Percentiles rank a stretch among this genome's conserved stretches.
Conservation (phyloP, 1,140 invertebrate genomes). For the Metaphire vulgaris region DNA sequence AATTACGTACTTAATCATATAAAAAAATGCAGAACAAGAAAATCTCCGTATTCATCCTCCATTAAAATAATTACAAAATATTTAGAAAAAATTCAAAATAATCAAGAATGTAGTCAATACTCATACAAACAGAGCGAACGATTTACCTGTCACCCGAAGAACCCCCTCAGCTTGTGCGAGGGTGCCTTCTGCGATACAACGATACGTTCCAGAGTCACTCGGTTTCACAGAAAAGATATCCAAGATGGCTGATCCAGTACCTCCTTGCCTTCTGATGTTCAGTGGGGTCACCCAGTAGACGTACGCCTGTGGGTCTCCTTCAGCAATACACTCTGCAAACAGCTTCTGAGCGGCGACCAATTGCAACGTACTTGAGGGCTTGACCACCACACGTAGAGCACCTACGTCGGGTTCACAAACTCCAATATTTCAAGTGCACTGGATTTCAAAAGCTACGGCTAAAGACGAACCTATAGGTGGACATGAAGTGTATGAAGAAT, state of each 20-base stretch:
- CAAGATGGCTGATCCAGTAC: not conserved
- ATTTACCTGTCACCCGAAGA: not conserved
- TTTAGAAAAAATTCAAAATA: too few relatives aligned
- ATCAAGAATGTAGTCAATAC: too few relatives aligned
- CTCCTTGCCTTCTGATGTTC: not conserved
- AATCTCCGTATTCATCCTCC: too few relatives aligned
- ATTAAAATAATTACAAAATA: too few relatives aligned
- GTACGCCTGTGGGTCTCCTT: slow-evolving; percentile 67
- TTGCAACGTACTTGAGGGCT: slow-evolving; percentile 45
- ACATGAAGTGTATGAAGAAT: too few relatives aligned
- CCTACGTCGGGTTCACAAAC: slow-evolving; percentile 35
- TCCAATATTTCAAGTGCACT: too few relatives aligned
- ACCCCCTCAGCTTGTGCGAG: slow-evolving; percentile 38
- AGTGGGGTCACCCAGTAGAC: slow-evolving; percentile 61
- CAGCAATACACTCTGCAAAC: slow-evolving; percentile 65
- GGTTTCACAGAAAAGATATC: not conserved
- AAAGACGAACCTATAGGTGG: too few relatives aligned
- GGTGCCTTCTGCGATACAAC: not conserved
- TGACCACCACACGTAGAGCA: slow-evolving; percentile 38
- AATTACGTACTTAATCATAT: too few relatives aligned
- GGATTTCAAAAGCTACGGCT: too few relatives aligned
- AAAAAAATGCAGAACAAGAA: too few relatives aligned
- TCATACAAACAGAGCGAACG: not conserved
- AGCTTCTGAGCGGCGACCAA: slow-evolving; percentile 61
- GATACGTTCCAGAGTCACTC: not conserved